Base-by-base conservation (phyloP, 1,140 invertebrate genomes). In the Drosophila paulistorum region DNA sequence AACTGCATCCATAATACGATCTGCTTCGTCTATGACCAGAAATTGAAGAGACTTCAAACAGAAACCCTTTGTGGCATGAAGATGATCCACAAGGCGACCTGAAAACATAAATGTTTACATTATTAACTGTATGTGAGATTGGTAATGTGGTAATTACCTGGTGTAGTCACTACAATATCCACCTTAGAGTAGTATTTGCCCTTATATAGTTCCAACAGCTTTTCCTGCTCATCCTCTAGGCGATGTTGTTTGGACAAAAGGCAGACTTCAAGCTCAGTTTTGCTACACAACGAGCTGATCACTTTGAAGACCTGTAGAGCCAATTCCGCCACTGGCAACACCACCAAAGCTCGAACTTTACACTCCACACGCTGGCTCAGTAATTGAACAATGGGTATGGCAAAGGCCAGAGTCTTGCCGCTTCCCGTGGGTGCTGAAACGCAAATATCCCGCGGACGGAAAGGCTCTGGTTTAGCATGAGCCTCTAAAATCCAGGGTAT, bases 401-500 rank as follows among this genome's bases (percentile, higher is more conserved):
- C 97, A 94, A 97, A 99, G 5, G 98, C 96, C 58, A 99, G 92
- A 1, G 98, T 99, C 94, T 99, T 99, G 9, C 98, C 98, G 94
- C 98, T 99, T 10, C 98, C 99, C 13, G 99, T 99, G 20, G 98
- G 98, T 48, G 98, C 98, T 23, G 98, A 98, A 41, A 99, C 96
- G 93, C 98, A 99, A n/a, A 99, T 94, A 92, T 99, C 98, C 75
- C 95, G 94, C 0, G 96, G 96, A 92, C 96, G 94, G 73, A 95
- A 94, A 1, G 93, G 92, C 68, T 92, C 81, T 42, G 94, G 94
- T 67, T 94, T 93, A 45, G 93, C 92, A 65, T 95, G 93, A 69
- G 94, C 94, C 71, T 95, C 92, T 7, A 98, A 82, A 41, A 99
- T 92, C 93, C 95, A 97, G 2, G 97, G 96, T 71, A 99, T 96